Conservation (phyloP, 2,888 invertebrate species). For the Camptogramma bilineatum region DNA sequence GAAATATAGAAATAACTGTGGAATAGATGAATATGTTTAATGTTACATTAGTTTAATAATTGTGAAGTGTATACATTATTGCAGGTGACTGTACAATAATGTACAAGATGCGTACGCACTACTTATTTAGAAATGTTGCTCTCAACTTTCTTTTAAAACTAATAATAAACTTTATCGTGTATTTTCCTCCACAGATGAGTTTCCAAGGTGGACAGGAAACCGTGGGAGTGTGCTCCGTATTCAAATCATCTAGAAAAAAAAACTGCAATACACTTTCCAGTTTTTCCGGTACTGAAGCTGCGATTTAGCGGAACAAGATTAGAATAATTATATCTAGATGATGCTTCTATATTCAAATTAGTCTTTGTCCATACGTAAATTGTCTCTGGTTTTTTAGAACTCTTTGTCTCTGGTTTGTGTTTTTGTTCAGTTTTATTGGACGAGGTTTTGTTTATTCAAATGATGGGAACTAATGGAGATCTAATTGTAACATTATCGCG, state of each 20-base stretch:
- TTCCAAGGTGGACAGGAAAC: slow-evolving; percentile 58
- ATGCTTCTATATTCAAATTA: slow-evolving; percentile 74
- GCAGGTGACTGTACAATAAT: no score
- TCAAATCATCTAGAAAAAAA: slow-evolving; percentile 68
- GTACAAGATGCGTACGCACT: no score
- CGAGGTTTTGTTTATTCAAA: slow-evolving; percentile 48
- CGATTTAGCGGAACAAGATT: slow-evolving; percentile 70
- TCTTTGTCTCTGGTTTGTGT: slow-evolving; percentile 39
- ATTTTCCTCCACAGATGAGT: slow-evolving; percentile 23
- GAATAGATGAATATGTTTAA: no score
- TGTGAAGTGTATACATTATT: no score
- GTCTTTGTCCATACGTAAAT: slow-evolving; percentile 66
- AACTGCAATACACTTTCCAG: slow-evolving; percentile 74
- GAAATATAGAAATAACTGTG: no score
- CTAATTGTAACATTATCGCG: slow-evolving; percentile 36
- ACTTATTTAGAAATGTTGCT: not conserved
- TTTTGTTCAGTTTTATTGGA: slow-evolving; percentile 51
- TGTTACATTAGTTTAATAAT: no score
- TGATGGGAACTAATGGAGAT: slow-evolving; percentile 36
- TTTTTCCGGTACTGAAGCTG: slow-evolving; percentile 77
- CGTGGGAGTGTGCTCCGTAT: slow-evolving; percentile 75
- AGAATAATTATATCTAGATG: slow-evolving; percentile 63
- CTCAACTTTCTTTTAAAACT: slow-evolving; percentile 11
- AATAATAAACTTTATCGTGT: slow-evolving; percentile 24
- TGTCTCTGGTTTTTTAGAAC: slow-evolving; percentile 40